These are phyloP conservation scores for Ceratosolen solmsi DNA, from an alignment of 1,140 invertebrate genomes.

Conservation along the genomic window DNA sequence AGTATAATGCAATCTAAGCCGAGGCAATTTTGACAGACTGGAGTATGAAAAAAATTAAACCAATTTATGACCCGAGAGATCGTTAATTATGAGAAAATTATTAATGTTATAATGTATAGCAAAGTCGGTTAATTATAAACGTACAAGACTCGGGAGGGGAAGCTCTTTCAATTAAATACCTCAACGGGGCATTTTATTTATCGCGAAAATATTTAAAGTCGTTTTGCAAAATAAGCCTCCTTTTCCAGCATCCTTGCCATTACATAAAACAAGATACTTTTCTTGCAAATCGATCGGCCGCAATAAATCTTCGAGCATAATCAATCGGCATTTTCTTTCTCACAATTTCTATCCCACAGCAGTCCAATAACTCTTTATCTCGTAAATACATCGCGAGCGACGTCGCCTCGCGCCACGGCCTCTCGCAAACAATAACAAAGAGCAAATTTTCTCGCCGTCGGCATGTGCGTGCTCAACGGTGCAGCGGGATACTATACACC, in stretches of 20 bases:
- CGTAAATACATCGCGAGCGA: slow-evolving; percentile 9
- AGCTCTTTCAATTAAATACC: slow-evolving; percentile 3
- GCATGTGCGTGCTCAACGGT: slow-evolving; percentile 26
- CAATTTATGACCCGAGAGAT: slow-evolving; percentile 2
- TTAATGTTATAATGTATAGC: not conserved
- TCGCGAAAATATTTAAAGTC: slow-evolving; percentile 2
- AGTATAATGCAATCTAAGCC: not conserved
- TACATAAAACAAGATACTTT: slow-evolving; percentile 23
- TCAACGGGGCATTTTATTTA: not conserved
- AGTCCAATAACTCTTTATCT: slow-evolving; percentile 40
- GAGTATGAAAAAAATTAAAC: not conserved
- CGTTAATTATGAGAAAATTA: not conserved
- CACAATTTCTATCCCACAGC: slow-evolving; percentile 11
- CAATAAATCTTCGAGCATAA: slow-evolving; percentile 39
- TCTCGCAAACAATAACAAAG: slow-evolving; percentile 46
- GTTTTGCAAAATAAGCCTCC: not conserved
- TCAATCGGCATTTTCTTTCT: slow-evolving; percentile 42
- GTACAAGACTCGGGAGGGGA: not conserved
- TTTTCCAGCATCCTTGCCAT: not conserved
- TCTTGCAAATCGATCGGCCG: slow-evolving; percentile 18
- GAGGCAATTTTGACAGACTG: too few relatives aligned
- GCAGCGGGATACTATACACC: slow-evolving; percentile 9
- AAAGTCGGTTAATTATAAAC: slow-evolving; percentile 2
- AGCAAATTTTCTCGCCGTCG: slow-evolving; percentile 45
- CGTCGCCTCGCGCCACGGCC: not conserved